Percentiles rank a stretch among this genome's conserved stretches.
Evolutionary conservation across 2,797 vertebrate species (phyloP).

Genomic region (Natrix natrix): DNA sequence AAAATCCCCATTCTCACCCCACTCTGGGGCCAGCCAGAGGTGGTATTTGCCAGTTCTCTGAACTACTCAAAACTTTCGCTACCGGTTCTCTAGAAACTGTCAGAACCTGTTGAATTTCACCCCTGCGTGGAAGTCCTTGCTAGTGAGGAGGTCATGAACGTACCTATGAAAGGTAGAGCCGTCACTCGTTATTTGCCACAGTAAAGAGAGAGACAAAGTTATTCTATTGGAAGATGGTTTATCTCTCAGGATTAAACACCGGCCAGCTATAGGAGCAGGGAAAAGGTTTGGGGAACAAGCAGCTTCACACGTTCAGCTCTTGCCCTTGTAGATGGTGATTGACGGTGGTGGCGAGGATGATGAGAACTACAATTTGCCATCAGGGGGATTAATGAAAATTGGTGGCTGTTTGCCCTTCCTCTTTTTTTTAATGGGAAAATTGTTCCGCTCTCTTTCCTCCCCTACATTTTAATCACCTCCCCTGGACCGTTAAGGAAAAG

Average conservation of each 20-base stretch:
- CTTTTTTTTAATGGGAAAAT: constrained; percentile 56
- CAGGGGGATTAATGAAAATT: constrained; percentile 49
- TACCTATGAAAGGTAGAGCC: background rate
- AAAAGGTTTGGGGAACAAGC: too few relatives aligned
- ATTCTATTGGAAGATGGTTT: background rate
- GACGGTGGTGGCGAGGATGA: background rate
- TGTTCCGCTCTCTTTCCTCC: constrained; percentile 49
- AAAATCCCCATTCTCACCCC: too few relatives aligned
- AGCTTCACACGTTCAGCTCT: background rate
- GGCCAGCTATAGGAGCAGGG: background rate
- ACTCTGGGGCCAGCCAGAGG: too few relatives aligned
- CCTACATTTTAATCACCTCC: constrained; percentile 57
- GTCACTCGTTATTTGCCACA: too few relatives aligned
- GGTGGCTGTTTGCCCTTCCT: constrained; percentile 36
- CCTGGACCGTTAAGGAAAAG: constrained; percentile 19
- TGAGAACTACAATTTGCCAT: background rate
- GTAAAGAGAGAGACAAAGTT: background rate
- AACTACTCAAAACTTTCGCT: too few relatives aligned
- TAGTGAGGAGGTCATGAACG: too few relatives aligned
- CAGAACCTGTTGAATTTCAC: too few relatives aligned
- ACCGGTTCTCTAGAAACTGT: too few relatives aligned
- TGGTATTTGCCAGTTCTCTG: too few relatives aligned
- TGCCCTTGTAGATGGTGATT: background rate
- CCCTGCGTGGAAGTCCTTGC: background rate
- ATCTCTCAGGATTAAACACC: background rate